Conservation (phyloP, 2,113 vertebrate species). For the Peromyscus polionotus region DNA sequence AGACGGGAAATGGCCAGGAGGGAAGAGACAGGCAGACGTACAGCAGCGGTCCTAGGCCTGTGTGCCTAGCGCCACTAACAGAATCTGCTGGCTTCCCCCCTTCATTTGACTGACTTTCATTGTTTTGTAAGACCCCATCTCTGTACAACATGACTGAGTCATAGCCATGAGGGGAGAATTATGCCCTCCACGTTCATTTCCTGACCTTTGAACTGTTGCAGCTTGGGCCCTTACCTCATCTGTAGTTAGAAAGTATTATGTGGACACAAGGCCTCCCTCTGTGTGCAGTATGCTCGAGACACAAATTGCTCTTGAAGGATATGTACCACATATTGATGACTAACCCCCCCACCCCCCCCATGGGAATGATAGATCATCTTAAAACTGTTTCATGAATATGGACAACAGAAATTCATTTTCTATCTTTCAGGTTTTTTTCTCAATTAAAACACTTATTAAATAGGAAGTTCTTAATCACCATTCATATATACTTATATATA, state of each 20-base stretch:
- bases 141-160: neutral
- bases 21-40: neutral
- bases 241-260: neutral
- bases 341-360: fast-evolving
- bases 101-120: neutral
- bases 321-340: neutral
- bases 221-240: neutral
- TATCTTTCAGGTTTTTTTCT: slow-evolving; percentile 7
- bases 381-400: neutral
- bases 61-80: neutral
- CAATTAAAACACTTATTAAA: neutral
- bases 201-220: neutral
- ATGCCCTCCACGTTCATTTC: neutral
- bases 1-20: neutral
- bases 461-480: neutral
- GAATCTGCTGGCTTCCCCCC: neutral
- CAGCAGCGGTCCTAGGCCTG: neutral
- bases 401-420: neutral
- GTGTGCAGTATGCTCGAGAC: neutral
- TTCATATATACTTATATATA: neutral
- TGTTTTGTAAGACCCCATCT: neutral
- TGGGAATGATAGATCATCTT: neutral
- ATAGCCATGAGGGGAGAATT: neutral
- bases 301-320: neutral
- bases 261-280: neutral